Percentiles rank a stretch among this genome's conserved stretches.
Conservation (phyloP, 2,888 invertebrate species). For the Diaprepes abbreviatus region DNA sequence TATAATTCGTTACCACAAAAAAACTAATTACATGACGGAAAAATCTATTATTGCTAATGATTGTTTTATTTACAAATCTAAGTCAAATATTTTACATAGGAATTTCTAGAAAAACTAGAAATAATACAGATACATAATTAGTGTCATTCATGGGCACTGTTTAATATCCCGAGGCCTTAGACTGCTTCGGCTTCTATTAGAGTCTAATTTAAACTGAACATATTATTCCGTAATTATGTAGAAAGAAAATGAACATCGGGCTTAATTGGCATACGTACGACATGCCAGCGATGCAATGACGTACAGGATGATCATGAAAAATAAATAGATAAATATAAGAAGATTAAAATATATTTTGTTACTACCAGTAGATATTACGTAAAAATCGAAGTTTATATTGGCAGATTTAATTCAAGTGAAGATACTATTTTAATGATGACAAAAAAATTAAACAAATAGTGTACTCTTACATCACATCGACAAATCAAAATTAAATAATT, state of each 20-base stretch:
- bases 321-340: no score
- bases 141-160: not conserved
- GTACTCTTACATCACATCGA: no score
- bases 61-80: not conserved
- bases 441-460: no score
- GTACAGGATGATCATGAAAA: conserved; percentile 2
- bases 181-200: conserved; percentile 19
- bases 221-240: conserved; percentile 27
- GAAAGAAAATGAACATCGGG: conserved; percentile 12
- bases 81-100: no score
- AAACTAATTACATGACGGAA: not conserved
- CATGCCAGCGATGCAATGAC: conserved; percentile 5
- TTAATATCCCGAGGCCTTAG: not conserved
- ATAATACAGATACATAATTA: not conserved
- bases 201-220: conserved; percentile 15
- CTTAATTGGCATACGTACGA: conserved; percentile 23
- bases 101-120: not conserved
- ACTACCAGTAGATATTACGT: no score
- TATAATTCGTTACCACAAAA: no score
- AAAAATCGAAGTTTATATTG: not conserved
- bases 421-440: not conserved
- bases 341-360: no score
- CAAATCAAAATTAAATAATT: no score
- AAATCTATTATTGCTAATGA: not conserved
- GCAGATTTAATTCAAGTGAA: not conserved